Conservation (phyloP, 2,797 vertebrate genomes). For the Anas bernieri region DNA sequence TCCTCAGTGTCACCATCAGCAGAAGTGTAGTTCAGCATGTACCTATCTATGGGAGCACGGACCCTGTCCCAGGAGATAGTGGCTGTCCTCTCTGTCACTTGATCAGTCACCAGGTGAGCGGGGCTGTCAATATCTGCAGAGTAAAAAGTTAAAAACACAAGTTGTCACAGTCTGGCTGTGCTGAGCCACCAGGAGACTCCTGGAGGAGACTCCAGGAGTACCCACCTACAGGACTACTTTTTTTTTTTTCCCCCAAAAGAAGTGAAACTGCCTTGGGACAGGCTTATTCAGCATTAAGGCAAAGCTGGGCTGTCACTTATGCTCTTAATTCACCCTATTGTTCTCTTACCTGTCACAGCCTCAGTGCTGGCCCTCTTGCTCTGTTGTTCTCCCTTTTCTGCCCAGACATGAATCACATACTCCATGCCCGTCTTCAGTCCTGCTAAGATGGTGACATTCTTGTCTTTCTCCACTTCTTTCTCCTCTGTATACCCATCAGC, state of each 20-base stretch:
- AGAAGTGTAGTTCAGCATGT: constrained; percentile 79
- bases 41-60: constrained; percentile 77
- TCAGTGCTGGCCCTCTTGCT: constrained; percentile 79
- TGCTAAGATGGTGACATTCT: constrained; percentile 71
- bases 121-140: constrained; percentile 78
- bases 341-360: constrained; percentile 83
- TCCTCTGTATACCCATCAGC: constrained; percentile 75
- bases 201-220: too few relatives aligned
- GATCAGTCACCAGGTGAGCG: constrained; percentile 75
- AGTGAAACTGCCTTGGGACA: neutral
- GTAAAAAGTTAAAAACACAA: neutral
- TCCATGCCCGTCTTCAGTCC: constrained; percentile 80
- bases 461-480: constrained; percentile 73
- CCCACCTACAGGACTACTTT: too few relatives aligned
- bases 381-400: constrained; percentile 77
- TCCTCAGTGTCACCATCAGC: constrained; percentile 74
- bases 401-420: constrained; percentile 82
- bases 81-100: constrained; percentile 78
- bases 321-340: neutral
- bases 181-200: neutral
- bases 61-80: constrained; percentile 78
- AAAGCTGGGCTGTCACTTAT: neutral
- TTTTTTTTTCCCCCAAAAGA: too few relatives aligned
- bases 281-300: neutral
- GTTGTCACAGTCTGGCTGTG: neutral